Base-by-base conservation (phyloP, 2,888 invertebrate genomes). In the Plebejus melissa region DNA sequence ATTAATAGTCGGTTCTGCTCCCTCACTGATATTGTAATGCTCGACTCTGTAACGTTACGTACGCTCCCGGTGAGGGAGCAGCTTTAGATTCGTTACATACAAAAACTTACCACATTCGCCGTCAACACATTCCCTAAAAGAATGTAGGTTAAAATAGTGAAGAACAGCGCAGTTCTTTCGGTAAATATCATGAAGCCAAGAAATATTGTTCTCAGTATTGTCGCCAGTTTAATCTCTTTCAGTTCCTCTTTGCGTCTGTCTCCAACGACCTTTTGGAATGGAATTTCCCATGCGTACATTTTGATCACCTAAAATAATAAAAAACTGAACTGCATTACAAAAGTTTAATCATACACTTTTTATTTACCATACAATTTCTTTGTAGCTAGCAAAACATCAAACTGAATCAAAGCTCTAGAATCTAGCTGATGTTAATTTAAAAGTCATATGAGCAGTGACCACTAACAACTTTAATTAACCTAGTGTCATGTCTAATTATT, bases 261-360 rank as follows among this genome's bases (percentile, higher is more conserved):
- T 13, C 95, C 94, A 0, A 98, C 96, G 11, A 98, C 94, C 77
- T 96, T 95, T 79, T 96, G 96, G 83, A 99, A 98, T 0, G 98
- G 97, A 80, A 96, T 96, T 87, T 99, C 99, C 97, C 99, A 99
- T 1, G 98, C 97, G 85, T 98, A 99, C 98, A 99, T 98, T 94
- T 99, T 99, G 78, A 99, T 97, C 0, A 98, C 98, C 94, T 97
- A 91, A 82, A 82, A 79, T 82, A 78, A 75, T 60, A 57, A 50
- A 22, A 41, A 13, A 32, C 9, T 58, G 4, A 60, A 28, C 9
- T 46, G 46, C 9, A 11, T 46, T 46, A 9, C 46, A 46, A 2
- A 46, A 46, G 22, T 46, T 46, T 46, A 9, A 46, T 2, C 9
- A 2, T 46, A 46, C 9, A 46, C 22, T 22, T 11, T 46, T 46